Conservation (phyloP, 2,797 vertebrate genomes). For the Tolypeutes matacus region DNA sequence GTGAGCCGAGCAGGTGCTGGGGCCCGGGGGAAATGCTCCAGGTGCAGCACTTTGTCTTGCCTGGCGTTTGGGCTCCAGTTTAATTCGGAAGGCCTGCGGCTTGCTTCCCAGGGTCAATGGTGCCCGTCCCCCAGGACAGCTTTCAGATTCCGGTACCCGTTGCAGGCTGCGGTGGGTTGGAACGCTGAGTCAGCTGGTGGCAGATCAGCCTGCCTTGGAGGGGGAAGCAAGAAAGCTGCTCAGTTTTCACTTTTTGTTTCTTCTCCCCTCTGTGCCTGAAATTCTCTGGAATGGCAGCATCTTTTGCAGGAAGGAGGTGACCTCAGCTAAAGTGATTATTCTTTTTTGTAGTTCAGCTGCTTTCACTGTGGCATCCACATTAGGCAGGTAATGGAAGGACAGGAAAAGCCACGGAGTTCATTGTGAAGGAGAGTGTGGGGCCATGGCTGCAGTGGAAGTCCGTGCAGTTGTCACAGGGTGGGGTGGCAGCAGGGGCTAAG, state of each 20-base stretch:
- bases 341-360: neutral
- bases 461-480: neutral
- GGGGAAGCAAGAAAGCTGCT: neutral
- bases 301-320: neutral
- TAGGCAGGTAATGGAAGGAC: neutral
- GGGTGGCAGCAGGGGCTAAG: neutral
- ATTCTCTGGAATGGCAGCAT: neutral
- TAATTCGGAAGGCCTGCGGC: neutral
- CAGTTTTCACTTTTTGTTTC: too few relatives aligned
- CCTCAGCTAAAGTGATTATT: neutral
- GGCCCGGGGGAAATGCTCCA: neutral
- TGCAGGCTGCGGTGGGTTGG: neutral
- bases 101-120: neutral
- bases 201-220: neutral
- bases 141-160: neutral
- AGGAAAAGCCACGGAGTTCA: neutral
- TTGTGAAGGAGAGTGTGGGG: neutral
- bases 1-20: neutral
- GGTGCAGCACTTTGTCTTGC: neutral
- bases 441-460: too few relatives aligned
- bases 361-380: neutral
- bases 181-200: neutral
- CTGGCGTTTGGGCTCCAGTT: neutral
- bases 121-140: neutral
- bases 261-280: neutral